Conservation (phyloP, 2,888 invertebrate species). For the Lissonota sp. region DNA sequence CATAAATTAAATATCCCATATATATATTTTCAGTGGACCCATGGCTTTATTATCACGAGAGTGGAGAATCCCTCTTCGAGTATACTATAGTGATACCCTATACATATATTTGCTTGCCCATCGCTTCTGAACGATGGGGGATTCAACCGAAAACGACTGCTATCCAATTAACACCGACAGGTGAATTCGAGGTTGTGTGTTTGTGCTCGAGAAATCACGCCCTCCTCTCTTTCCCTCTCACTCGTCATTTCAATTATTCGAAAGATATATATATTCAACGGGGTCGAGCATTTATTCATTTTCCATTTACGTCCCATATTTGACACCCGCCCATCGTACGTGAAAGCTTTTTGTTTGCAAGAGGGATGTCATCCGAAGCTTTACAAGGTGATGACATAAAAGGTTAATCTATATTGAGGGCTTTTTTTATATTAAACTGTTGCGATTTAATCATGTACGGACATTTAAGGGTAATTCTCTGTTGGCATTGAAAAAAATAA, state of each 20-base stretch:
- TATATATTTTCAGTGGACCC: too few species aligned
- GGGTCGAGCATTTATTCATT: background rate
- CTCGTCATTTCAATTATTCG: slow-evolving; percentile 1
- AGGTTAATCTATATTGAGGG: too few species aligned
- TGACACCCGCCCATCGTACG: background rate
- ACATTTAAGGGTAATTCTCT: too few species aligned
- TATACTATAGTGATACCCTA: background rate
- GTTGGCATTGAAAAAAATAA: too few species aligned
- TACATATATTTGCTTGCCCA: background rate
- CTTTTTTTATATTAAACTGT: too few species aligned
- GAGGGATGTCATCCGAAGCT: too few species aligned
- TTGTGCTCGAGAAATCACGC: background rate
- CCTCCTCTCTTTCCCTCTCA: background rate
- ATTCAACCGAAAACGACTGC: slow-evolving; percentile 20
- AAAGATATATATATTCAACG: background rate
- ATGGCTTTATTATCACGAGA: slow-evolving; percentile 25
- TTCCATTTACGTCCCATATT: slow-evolving; percentile 4
- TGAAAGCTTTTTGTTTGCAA: background rate
- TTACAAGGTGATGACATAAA: too few species aligned
- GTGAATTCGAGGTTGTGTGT: background rate
- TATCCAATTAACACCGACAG: slow-evolving; percentile 29
- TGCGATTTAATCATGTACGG: too few species aligned
- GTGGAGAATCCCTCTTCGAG: slow-evolving; percentile 11
- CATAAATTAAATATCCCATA: too few species aligned
- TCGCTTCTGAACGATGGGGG: too few species aligned